Evolutionary conservation across 1,140 invertebrate species (phyloP), one percentile per base, ranked within the genome.

Genomic region (Diabrotica undecimpunctata): DNA sequence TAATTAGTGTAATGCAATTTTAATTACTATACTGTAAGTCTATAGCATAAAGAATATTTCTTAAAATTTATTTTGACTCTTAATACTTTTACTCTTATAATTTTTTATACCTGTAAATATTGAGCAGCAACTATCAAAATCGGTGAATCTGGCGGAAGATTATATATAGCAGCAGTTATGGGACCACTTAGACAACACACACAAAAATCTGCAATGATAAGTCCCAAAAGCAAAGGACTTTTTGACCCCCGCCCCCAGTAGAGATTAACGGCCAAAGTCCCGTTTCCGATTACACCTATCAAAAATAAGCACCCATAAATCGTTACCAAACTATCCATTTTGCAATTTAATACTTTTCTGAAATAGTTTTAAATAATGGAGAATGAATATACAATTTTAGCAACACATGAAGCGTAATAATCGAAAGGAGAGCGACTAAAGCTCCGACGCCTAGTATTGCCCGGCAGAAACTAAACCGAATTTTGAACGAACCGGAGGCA

Each of bases 221-320:
- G 35, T 7, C 61, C 61, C 61, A 62, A 10, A 10, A 62, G 52
- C 38, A 62, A 25, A 12, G 61, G 61, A 54, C 61, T 62, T 11
- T 62, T 62, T 38, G 61, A 54, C 25, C 61, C 51, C 9, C 61
- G 51, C 8, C 61, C 61, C 61, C 61, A 62, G 51, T 52, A 62
- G 12, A 62, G 61, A 9, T 51, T 38, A 25, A 62, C 50, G 25
- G 61, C 61, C 6, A 62, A 38, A 13, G 61, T 39, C n/a, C 61
- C 61, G 54, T 62, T 62, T 11, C 61, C 61, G 11, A 54, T 14
- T 5, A 62, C 51, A 9, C 61, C 61, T 12, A 62, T 14, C n/a
- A 62, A 38, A 41, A 62, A 62, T 8, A 62, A 25, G 39, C 61
- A 62, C 8, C 61, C 61, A 25, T 62, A 62, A 11, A 62, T 37